These are phyloP conservation scores for Rhizoglyphus robini DNA, from an alignment of 1,140 invertebrate genomes.

Conservation along the genomic window DNA sequence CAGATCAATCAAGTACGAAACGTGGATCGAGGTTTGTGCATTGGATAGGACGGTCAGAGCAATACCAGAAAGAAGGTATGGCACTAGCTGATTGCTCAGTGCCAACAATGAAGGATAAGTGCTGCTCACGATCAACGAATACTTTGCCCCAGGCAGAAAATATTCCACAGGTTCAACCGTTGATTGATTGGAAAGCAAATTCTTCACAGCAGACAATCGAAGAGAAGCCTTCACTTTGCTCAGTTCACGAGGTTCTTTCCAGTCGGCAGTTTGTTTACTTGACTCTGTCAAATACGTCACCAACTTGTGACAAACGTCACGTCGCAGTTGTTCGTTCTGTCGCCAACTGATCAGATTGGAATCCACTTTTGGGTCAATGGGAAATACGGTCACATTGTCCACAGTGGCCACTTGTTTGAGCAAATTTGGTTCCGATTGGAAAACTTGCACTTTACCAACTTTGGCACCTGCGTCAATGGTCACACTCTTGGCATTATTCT, in stretches of 20 bases:
- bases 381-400: not conserved
- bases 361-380: not conserved
- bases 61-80: conserved; percentile 13
- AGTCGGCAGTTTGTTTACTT: no score
- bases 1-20: not conserved
- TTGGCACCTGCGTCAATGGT: not conserved
- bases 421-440: not conserved
- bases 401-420: not conserved
- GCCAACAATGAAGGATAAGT: conserved; percentile 1
- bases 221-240: no score
- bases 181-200: not conserved
- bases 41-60: not conserved
- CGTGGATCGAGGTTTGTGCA: conserved; percentile 1
- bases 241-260: no score
- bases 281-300: not conserved
- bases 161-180: not conserved
- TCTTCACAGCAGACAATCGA: not conserved
- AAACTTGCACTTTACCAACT: not conserved
- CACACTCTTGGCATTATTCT: no score
- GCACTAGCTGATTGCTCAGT: conserved; percentile 9
- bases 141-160: not conserved
- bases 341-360: not conserved
- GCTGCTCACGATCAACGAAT: not conserved
- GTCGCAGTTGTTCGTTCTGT: not conserved
- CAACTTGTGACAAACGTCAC: not conserved